Evolutionary conservation across 2,888 invertebrate species (phyloP).

Genomic region (Creontiades dilutus): DNA sequence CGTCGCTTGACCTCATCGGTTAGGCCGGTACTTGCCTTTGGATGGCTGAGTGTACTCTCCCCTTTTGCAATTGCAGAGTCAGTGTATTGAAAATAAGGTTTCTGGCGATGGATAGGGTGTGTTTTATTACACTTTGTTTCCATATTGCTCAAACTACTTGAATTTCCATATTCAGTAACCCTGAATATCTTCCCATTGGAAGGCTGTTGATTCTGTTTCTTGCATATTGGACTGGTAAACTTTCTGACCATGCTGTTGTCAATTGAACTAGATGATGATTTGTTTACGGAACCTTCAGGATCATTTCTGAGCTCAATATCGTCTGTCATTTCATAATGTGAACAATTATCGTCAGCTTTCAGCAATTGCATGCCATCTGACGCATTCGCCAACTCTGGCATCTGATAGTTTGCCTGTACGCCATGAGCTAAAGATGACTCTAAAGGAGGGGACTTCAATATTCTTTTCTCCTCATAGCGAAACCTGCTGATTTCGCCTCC

Average conservation of each 20-base stretch:
- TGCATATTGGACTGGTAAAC: neutral
- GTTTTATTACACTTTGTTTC: neutral
- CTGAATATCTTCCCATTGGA: neutral
- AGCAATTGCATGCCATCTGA: neutral
- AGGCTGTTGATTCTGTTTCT: neutral
- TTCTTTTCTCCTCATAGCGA: neutral
- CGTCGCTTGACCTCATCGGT: no score
- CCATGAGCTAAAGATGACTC: neutral
- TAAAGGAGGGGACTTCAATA: neutral
- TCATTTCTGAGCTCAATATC: no score
- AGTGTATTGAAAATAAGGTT: no score
- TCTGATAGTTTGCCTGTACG: neutral
- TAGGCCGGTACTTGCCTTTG: no score
- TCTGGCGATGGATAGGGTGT: no score
- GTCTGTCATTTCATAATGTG: no score
- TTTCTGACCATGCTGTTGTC: neutral
- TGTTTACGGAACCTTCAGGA: neutral
- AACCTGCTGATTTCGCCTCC: no score
- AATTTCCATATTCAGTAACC: neutral
- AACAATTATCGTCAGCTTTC: no score
- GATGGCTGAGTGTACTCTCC: no score
- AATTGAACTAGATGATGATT: slow-evolving; percentile 23
- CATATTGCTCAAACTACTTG: neutral
- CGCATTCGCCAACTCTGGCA: neutral
- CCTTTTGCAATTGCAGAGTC: no score